Evolutionary conservation across 2,113 vertebrate genomes (phyloP).

Genomic region (Spea bombifrons): DNA sequence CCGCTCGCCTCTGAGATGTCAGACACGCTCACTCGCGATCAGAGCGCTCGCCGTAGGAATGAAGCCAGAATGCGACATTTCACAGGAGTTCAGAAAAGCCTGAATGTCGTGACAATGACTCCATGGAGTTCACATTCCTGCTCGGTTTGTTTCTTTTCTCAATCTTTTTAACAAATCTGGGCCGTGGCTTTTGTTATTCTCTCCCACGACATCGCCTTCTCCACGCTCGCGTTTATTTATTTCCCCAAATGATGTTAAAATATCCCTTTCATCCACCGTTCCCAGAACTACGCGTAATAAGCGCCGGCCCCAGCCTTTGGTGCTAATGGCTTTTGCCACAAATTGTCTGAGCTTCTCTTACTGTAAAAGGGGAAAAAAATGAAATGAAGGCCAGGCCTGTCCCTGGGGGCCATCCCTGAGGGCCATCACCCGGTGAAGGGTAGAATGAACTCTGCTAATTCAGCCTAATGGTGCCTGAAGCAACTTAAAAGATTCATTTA

Average conservation of each 20-base stretch:
- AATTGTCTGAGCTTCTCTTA: neutral
- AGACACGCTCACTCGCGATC: too few species aligned
- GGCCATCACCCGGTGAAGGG: too few species aligned
- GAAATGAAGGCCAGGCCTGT: neutral
- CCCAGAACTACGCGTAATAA: neutral
- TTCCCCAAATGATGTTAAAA: conserved; percentile 6
- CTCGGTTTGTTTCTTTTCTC: neutral
- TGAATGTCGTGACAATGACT: too few species aligned
- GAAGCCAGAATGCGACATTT: too few species aligned
- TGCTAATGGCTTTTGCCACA: neutral
- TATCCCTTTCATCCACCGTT: neutral
- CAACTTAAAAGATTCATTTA: too few species aligned
- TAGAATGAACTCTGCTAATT: neutral
- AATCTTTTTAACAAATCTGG: conserved; percentile 11
- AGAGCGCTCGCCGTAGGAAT: too few species aligned
- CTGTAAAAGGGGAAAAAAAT: neutral
- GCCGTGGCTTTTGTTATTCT: neutral
- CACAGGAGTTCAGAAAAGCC: too few species aligned
- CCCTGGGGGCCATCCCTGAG: neutral
- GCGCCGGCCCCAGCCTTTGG: neutral
- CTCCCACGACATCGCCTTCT: conserved; percentile 10
- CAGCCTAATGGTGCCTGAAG: neutral
- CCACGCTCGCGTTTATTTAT: neutral
- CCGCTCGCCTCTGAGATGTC: too few species aligned
- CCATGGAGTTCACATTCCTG: neutral